These are phyloP conservation scores for Cirrhinus molitorella DNA, from an alignment of 2,797 vertebrate species.

Conservation along the genomic window DNA sequence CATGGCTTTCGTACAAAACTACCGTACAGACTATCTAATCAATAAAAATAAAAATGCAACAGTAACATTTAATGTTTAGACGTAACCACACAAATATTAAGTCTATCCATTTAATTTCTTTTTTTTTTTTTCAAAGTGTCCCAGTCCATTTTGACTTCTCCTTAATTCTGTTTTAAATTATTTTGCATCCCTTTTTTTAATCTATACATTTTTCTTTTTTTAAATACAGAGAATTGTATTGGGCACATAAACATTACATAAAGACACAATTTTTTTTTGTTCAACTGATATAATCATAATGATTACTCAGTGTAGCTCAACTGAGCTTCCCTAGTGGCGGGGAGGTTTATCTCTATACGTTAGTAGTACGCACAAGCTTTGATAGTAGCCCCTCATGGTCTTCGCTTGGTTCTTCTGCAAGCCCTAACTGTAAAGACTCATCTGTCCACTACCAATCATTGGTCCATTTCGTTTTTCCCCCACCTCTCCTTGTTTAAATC, in stretches of 20 bases:
- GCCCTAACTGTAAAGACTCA: constrained; percentile 37
- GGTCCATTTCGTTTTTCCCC: constrained; percentile 64
- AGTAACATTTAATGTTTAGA: constrained; percentile 51
- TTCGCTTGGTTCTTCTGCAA: constrained; percentile 45
- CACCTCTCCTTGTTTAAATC: constrained; percentile 72
- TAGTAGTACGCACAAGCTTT: constrained; percentile 74
- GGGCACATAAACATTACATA: constrained; percentile 69
- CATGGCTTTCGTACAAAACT: constrained; percentile 61
- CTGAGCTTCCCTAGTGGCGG: constrained; percentile 58
- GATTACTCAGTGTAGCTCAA: constrained; percentile 65
- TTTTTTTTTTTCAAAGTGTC: constrained; percentile 13
- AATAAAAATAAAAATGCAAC: constrained; percentile 55
- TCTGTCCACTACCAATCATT: constrained; percentile 40
- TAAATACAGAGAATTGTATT: constrained; percentile 67
- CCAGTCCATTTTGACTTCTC: constrained; percentile 16
- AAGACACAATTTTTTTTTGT: constrained; percentile 66
- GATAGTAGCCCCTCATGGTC: constrained; percentile 58
- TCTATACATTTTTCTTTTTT: constrained; percentile 46
- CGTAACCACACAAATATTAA: constrained; percentile 50
- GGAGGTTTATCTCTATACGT: constrained; percentile 71
- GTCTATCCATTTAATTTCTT: constrained; percentile 18
- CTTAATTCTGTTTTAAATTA: constrained; percentile 16
- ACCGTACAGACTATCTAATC: constrained; percentile 53
- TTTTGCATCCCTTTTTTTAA: constrained; percentile 39
- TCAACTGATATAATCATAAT: constrained; percentile 50